Evolutionary conservation across 2,113 vertebrate genomes (phyloP), one percentile per base, ranked within the genome.

Genomic region (Peromyscus leucopus): DNA sequence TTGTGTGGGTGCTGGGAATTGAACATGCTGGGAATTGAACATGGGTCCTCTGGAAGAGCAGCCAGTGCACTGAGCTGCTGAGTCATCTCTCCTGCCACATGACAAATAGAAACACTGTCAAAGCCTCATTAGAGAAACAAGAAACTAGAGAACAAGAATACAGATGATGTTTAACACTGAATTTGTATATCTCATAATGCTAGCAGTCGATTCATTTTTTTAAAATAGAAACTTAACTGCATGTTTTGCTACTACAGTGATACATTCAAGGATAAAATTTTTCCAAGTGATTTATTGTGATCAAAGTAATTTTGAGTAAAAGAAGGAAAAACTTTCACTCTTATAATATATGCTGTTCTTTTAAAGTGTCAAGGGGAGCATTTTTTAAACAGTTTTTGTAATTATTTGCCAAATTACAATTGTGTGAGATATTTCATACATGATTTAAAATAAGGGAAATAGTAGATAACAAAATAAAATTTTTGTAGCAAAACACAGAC

Each of bases 401-500:
- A 85, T 11, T 80, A 91, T 71, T 94, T 65, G 5, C 86, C 12
- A 55, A 33, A 59, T 95, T 10, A 61, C 59, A 31, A 55, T 72
- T 90, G 59, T 69, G 36, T 88, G 61, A 33, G 48, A 39, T 65
- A 87, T 57, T 93, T 91, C 9, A 51, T 33, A 90, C 51, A 71
- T 94, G 26, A 90, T 82, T 2, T 89, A 28, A 94, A 89, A 83
- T 48, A 63, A 92, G 36, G 78, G 67, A 89, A 74, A 57, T 10
- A 7, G 12, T 91, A 55, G 36, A 51, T 0, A 76, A 82, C 15
- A 61, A 48, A 96, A 90, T 90, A 79, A 87, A 89, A 59, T 84
- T 87, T 36, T 86, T 79, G 0, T 26, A 59, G 17, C 59, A 55
- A 91, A 96, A 95, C 31, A 55, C 46, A 91, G 72, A 57, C 71